These are phyloP conservation scores for Hydraecia micacea DNA, from an alignment of 2,888 invertebrate genomes.

Conservation along the genomic window DNA sequence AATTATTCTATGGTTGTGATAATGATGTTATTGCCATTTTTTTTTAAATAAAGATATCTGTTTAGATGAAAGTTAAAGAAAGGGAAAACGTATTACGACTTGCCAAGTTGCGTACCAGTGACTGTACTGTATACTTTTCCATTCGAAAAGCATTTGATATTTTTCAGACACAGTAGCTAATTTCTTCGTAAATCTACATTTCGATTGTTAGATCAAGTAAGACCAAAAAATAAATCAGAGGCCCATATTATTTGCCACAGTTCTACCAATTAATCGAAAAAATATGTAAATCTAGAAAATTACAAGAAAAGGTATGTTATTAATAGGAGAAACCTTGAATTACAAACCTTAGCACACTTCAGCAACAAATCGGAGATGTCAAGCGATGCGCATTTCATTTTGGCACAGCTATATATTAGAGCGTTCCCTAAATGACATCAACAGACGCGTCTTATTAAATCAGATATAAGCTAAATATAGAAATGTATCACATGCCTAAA, in stretches of 20 bases:
- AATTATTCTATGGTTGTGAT: too few species aligned
- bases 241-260: neutral
- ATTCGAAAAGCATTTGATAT: neutral
- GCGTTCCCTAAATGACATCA: conserved; percentile 49
- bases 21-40: too few species aligned
- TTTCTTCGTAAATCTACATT: neutral
- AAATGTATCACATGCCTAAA: conserved; percentile 29
- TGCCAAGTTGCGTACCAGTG: too few species aligned
- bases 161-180: neutral
- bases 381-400: conserved; percentile 45
- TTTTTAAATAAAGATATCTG: too few species aligned
- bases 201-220: neutral
- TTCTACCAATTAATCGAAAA: conserved; percentile 9
- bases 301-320: conserved; percentile 12
- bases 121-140: too few species aligned
- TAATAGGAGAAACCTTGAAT: conserved; percentile 44
- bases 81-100: neutral
- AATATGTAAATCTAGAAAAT: conserved; percentile 23
- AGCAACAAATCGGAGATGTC: conserved; percentile 45
- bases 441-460: conserved; percentile 42
- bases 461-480: conserved; percentile 36
- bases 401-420: conserved; percentile 47
- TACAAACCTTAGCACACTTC: conserved; percentile 27
- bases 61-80: too few species aligned
- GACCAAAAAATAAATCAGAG: conserved; percentile 2